Evolutionary conservation across 2,113 vertebrate species (phyloP).

Genomic region (Cyphotilapia sp.): DNA sequence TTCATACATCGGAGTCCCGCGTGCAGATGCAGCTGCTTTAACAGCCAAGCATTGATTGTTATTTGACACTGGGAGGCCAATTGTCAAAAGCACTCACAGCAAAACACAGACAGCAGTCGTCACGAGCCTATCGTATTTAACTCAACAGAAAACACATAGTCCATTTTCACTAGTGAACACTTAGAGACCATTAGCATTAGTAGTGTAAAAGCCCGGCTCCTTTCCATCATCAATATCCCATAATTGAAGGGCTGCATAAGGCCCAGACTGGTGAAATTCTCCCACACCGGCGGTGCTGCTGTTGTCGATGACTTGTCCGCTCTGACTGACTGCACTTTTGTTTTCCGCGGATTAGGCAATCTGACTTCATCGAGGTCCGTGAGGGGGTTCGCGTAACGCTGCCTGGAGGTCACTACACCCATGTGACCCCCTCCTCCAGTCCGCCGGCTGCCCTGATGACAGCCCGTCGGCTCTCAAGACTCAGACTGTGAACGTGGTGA

Average conservation of each 20-base stretch:
- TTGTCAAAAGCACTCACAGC: constrained; percentile 51
- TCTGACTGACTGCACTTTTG: constrained; percentile 73
- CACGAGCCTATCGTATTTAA: constrained; percentile 52
- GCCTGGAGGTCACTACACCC: constrained; percentile 56
- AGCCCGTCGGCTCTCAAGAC: not conserved
- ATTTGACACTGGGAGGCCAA: constrained; percentile 46
- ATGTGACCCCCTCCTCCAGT: constrained; percentile 45
- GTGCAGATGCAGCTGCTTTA: not conserved
- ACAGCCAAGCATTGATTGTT: constrained; percentile 50
- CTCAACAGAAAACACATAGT: constrained; percentile 22
- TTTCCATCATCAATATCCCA: constrained; percentile 63
- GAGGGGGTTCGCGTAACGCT: constrained; percentile 64
- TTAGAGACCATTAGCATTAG: constrained; percentile 63
- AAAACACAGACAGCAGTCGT: constrained; percentile 10
- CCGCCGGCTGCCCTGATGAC: not conserved
- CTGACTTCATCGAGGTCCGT: constrained; percentile 73
- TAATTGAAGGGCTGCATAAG: constrained; percentile 37
- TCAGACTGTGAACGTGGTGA: constrained; percentile 13
- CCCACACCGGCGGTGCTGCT: constrained; percentile 7
- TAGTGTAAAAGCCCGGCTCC: constrained; percentile 18
- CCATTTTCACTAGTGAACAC: constrained; percentile 45
- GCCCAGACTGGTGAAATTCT: constrained; percentile 21
- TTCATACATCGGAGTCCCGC: not conserved
- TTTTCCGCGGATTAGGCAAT: constrained; percentile 73
- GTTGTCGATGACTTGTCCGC: constrained; percentile 35